phyloP scores from a whole-genome alignment of 1,140 invertebrate species.

The Rhopalosiphum maidis region DNA sequence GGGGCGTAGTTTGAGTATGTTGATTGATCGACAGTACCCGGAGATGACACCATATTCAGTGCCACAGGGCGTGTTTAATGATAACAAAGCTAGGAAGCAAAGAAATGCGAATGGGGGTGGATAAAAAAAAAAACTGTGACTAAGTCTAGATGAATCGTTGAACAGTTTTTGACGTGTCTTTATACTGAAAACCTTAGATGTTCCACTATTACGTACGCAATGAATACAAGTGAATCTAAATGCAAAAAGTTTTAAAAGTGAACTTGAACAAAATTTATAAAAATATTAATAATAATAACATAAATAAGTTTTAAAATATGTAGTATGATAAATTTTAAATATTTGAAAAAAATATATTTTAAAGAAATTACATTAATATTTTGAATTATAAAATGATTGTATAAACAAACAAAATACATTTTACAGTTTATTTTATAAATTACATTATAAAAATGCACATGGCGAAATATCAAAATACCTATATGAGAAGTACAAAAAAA shows the following conservation, averaged over 20 bases:
- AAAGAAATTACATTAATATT: neutral
- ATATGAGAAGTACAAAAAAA: neutral
- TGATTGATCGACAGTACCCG: conserved; percentile 50
- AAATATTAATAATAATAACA: neutral
- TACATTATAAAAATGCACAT: neutral
- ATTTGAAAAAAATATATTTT: neutral
- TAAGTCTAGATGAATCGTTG: conserved; percentile 13
- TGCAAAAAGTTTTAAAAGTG: neutral
- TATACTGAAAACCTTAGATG: neutral
- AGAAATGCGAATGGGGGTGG: neutral
- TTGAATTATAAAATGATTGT: neutral
- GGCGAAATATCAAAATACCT: neutral
- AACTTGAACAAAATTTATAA: neutral
- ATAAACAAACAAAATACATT: neutral
- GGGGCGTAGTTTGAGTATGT: conserved; percentile 29
- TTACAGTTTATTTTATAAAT: neutral
- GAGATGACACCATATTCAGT: conserved; percentile 51
- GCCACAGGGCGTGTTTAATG: conserved; percentile 6
- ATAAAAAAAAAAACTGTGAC: neutral
- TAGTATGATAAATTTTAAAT: neutral
- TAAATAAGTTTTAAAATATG: neutral
- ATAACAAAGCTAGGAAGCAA: conserved; percentile 28
- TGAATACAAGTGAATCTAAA: neutral
- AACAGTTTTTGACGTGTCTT: conserved; percentile 50
- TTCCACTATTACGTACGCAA: neutral